Base-by-base conservation (phyloP, 2,797 vertebrate genomes). In the Eurystomus glaucurus region DNA sequence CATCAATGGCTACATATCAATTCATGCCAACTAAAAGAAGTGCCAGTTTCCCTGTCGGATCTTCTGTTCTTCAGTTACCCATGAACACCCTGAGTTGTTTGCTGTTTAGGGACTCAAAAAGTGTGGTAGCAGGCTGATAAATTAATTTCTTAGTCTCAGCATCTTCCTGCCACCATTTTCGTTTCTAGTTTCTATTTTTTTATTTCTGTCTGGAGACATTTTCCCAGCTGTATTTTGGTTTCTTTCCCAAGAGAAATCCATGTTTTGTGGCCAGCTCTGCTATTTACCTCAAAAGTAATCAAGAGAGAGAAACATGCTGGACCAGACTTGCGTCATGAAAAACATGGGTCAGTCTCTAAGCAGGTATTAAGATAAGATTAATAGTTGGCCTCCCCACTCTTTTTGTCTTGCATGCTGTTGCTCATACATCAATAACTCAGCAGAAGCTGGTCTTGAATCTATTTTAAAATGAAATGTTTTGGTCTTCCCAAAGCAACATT, bases 341-440 rank as follows among this genome's bases (percentile, higher is more conserved):
- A 35, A 33, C 1, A 7, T 28, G 4, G 65, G 4, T 58, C 15
- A 41, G 9, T 3, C 2, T 70, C 7, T 41, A 69, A 39, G 0
- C 1, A 60, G 85, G 45, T 31, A 81, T 31, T 78, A 55, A 81
- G 66, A 84, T 54, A 62, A 84, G 74, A 61, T 52, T 52, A 1
- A 18, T 51, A 28, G 5, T 18, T 57, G 2, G 21, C 2, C 23
- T 2, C 41, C 15, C 41, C 41, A 11, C 41, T 2, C 11, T 61
- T 37, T 33, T 29, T 16, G 23, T 9, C 5, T 65, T 61, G 14
- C 1, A 18, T 72, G 19, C 1, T 90, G 5, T 74, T 77, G 6
- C 7, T 81, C 19, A 16, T 5, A 48, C 0, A 19, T 25, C 1
- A 74, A 64, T 58, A 64, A 6, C 22, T 68, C 55, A 11, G 16